Conservation (phyloP, 35 echinoderm and acorn worm species). For the Apostichopus californicus region DNA sequence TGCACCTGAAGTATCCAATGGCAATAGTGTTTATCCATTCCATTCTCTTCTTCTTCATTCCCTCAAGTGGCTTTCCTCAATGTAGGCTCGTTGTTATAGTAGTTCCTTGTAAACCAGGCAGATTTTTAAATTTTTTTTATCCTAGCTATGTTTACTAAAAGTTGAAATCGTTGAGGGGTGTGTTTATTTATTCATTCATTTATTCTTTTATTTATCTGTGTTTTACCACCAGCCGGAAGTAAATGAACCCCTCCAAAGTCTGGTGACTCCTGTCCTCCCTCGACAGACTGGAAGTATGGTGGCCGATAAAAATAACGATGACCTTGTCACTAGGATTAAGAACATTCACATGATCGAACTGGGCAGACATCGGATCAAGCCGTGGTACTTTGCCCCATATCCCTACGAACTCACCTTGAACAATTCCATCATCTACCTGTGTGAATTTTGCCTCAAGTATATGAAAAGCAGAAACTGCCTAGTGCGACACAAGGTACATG, state of each 20-base stretch:
- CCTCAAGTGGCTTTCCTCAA: no score
- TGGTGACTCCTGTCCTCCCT: constrained; percentile 49
- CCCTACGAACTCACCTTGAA: constrained; percentile 81
- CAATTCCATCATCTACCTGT: constrained; percentile 81
- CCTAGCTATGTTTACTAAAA: no score
- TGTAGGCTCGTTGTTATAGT: no score
- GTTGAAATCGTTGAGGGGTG: no score
- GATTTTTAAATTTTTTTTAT: no score
- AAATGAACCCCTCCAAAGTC: constrained; percentile 54
- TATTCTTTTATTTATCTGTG: neutral
- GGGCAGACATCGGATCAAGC: constrained; percentile 87
- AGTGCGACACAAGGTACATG: constrained; percentile 81
- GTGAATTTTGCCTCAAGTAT: constrained; percentile 99
- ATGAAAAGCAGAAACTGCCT: constrained; percentile 91
- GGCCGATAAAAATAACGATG: constrained; percentile 92
- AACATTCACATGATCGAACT: constrained; percentile 94
- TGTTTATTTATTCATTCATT: no score
- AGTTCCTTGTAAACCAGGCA: no score
- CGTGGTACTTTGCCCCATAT: constrained; percentile 95
- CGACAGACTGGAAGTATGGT: constrained; percentile 92
- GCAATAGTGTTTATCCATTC: no score
- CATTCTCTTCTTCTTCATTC: no score
- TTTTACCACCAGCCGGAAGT: constrained; percentile 29
- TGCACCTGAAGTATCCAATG: no score
- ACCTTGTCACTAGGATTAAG: constrained; percentile 92